Conservation (phyloP, 2,888 invertebrate genomes). For the Ditula angustiorana region DNA sequence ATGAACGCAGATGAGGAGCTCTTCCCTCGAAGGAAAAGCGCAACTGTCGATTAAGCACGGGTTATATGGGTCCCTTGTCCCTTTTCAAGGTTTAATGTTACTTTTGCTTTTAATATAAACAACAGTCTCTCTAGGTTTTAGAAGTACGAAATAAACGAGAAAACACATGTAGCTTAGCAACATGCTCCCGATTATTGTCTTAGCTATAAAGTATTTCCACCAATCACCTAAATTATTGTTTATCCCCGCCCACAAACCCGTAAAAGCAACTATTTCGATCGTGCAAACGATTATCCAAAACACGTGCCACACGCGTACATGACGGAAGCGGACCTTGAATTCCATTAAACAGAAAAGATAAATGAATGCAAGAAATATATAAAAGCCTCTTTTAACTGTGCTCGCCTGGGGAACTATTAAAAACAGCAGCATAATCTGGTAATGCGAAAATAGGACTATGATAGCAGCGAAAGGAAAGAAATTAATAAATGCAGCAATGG, state of each 20-base stretch:
- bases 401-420: slow-evolving; percentile 88
- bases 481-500: slow-evolving; percentile 89
- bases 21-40: background rate
- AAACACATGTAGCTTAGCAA: slow-evolving; percentile 86
- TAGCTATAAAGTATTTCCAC: slow-evolving; percentile 89
- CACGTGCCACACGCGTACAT: slow-evolving; percentile 89
- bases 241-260: slow-evolving; percentile 87
- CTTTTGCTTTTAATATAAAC: slow-evolving; percentile 68
- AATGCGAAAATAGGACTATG: slow-evolving; percentile 87
- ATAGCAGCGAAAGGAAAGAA: slow-evolving; percentile 87
- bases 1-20: slow-evolving; percentile 18
- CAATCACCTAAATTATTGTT: slow-evolving; percentile 86
- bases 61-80: slow-evolving; percentile 11
- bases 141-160: slow-evolving; percentile 86
- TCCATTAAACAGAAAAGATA: slow-evolving; percentile 92
- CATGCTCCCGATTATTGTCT: slow-evolving; percentile 86
- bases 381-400: slow-evolving; percentile 84
- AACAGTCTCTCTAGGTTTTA: slow-evolving; percentile 87
- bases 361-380: slow-evolving; percentile 89
- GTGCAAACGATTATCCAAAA: slow-evolving; percentile 88
- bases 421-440: slow-evolving; percentile 87
- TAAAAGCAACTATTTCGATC: slow-evolving; percentile 88
- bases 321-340: slow-evolving; percentile 91
- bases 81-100: slow-evolving; percentile 13
- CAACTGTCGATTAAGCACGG: background rate